phyloP scores from a whole-genome alignment of 2,888 invertebrate genomes.

The Aplocera efformata region DNA sequence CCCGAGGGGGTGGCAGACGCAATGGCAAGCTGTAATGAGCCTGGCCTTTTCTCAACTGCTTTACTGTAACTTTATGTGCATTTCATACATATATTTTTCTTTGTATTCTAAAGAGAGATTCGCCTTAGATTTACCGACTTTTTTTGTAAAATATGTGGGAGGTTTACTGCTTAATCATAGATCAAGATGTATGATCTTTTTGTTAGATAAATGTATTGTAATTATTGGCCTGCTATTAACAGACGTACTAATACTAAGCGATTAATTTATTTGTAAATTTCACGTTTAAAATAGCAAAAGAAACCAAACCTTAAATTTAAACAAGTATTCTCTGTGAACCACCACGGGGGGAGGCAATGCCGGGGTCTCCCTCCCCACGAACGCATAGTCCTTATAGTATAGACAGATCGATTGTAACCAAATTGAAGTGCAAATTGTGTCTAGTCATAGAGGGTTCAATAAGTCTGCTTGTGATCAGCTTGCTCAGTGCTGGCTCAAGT shows the following conservation, averaged over 20 bases:
- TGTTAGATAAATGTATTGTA: too few species aligned
- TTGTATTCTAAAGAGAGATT: constrained; percentile 25
- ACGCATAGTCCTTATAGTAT: constrained; percentile 2
- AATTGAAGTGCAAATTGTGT: constrained; percentile 12
- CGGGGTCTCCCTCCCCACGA: constrained; percentile 6
- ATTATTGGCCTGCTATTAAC: too few species aligned
- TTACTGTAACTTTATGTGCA: constrained; percentile 33
- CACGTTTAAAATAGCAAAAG: not conserved
- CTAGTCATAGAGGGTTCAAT: not conserved
- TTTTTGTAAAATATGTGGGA: too few species aligned
- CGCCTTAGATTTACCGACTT: too few species aligned
- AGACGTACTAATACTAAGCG: too few species aligned
- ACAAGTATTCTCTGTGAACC: constrained; percentile 16
- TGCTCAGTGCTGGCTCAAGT: too few species aligned
- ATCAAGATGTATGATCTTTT: too few species aligned
- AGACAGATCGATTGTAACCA: constrained; percentile 24
- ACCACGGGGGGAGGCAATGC: constrained; percentile 17
- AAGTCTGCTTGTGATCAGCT: not conserved
- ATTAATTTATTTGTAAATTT: too few species aligned
- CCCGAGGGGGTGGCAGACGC: constrained; percentile 25
- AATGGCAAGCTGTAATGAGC: constrained; percentile 29
- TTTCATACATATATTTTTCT: constrained; percentile 31
- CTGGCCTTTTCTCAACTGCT: constrained; percentile 29
- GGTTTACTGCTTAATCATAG: too few species aligned
- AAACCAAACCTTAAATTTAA: constrained; percentile 17